phyloP scores from a whole-genome alignment of 2,113 vertebrate species.

The Dromiciops gliroides region DNA sequence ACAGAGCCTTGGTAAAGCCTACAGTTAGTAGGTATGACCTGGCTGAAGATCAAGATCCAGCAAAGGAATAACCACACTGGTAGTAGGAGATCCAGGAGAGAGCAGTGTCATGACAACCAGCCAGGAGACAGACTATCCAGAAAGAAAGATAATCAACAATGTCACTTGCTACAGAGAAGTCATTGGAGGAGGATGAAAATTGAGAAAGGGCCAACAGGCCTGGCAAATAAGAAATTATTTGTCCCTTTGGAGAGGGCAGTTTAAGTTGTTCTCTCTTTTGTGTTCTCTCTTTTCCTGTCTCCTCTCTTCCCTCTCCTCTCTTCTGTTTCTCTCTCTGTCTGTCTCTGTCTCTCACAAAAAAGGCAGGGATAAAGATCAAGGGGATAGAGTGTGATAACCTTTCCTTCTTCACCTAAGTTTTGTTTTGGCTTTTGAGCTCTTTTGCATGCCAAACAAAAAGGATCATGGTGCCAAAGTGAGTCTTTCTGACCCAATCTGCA shows the following conservation, averaged over 20 bases:
- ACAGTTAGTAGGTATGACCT: background rate
- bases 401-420: background rate
- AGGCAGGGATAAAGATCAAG: background rate
- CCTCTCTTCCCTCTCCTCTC: too few relatives aligned
- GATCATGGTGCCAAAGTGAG: background rate
- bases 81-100: background rate
- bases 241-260: background rate
- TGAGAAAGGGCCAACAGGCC: background rate
- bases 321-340: background rate
- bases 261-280: too few relatives aligned
- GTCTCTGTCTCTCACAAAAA: too few relatives aligned
- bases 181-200: background rate
- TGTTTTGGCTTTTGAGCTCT: background rate
- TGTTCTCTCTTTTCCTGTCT: too few relatives aligned
- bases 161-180: background rate
- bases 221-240: background rate
- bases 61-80: background rate
- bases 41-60: background rate
- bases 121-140: background rate
- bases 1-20: background rate
- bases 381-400: background rate
- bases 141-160: background rate
- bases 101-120: background rate
- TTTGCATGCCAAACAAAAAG: background rate
- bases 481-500: background rate